A percentile compares a stretch with the other conserved stretches of the same genome.
phyloP scores from a whole-genome alignment of 2,797 vertebrate species.

The Acipenser ruthenus region DNA sequence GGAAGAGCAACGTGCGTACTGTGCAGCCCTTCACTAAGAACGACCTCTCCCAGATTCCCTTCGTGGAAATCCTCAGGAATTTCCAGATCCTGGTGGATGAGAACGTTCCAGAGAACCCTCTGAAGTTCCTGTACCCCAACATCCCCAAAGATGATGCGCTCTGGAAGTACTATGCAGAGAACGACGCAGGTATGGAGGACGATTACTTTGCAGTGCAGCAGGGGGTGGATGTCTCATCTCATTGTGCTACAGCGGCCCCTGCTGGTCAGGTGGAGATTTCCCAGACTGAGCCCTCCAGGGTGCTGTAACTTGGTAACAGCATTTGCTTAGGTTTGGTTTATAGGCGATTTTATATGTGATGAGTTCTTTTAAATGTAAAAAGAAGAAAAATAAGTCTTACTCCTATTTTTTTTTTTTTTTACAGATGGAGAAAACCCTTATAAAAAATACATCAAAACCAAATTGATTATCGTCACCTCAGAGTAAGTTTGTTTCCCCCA shows the following conservation, averaged over 20 bases:
- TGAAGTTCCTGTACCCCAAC: conserved; percentile 75
- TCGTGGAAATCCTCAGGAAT: conserved; percentile 80
- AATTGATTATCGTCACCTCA: conserved; percentile 61
- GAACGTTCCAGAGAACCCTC: conserved; percentile 76
- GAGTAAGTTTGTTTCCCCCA: conserved; percentile 51
- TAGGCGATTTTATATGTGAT: too few species aligned
- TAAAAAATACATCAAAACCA: conserved; percentile 62
- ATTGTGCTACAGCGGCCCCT: too few species aligned
- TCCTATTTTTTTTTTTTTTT: conserved; percentile 25
- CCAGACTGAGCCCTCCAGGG: too few species aligned
- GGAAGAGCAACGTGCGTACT: conserved; percentile 53
- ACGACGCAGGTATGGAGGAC: conserved; percentile 24
- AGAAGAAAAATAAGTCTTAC: too few species aligned
- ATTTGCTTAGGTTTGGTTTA: too few species aligned
- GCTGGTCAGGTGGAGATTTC: too few species aligned
- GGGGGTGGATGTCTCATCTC: too few species aligned
- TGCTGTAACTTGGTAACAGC: too few species aligned
- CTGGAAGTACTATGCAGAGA: conserved; percentile 66
- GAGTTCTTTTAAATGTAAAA: too few species aligned
- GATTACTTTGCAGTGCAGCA: too few species aligned
- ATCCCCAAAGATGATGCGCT: conserved; percentile 75
- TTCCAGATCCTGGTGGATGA: conserved; percentile 72
- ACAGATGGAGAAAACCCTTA: conserved; percentile 52
- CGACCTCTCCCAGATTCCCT: conserved; percentile 69
- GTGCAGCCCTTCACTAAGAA: conserved; percentile 75